phyloP scores from a whole-genome alignment of 2,888 invertebrate species.

The Tyria jacobaeae region DNA sequence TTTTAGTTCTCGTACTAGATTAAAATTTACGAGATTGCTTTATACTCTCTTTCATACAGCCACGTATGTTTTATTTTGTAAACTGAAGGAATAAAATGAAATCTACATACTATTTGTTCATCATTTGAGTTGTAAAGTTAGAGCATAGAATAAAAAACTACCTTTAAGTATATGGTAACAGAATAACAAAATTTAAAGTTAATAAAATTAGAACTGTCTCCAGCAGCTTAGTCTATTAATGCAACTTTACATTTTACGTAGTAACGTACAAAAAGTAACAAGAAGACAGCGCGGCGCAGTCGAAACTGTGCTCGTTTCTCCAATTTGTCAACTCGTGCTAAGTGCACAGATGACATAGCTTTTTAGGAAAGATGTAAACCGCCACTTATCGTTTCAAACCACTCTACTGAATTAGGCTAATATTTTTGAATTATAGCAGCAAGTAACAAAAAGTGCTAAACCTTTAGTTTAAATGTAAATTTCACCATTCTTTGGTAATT shows the following conservation, averaged over 20 bases:
- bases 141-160: constrained; percentile 1
- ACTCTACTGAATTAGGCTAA: background rate
- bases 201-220: no score
- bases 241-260: background rate
- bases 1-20: constrained; percentile 9
- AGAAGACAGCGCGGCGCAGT: background rate
- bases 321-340: background rate
- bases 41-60: background rate
- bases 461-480: no score
- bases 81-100: background rate
- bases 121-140: background rate
- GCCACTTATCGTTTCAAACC: background rate
- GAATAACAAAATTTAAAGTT: no score
- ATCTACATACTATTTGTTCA: background rate
- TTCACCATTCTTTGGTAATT: no score
- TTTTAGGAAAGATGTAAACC: background rate
- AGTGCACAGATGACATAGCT: background rate
- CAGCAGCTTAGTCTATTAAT: background rate
- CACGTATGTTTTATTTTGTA: background rate
- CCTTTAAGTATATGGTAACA: no score
- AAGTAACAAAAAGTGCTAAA: background rate
- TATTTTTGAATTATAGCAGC: background rate
- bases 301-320: background rate
- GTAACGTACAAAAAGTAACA: background rate
- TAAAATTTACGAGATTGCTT: constrained; percentile 5